Base-by-base conservation (phyloP, 2,888 invertebrate species). In the Archaeoteleia sp. region DNA sequence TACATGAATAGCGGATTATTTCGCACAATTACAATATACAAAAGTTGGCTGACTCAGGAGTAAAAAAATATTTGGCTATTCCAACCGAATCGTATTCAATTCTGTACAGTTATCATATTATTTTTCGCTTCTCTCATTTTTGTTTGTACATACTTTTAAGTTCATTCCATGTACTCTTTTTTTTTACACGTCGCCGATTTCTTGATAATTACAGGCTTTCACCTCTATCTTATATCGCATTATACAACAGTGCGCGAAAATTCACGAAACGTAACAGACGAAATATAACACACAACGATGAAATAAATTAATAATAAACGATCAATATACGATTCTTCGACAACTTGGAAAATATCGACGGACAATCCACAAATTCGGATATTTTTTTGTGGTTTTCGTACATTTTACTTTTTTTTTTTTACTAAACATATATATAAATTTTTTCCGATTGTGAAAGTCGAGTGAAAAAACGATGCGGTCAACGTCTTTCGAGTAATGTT, bases 161-260 rank as follows among this genome's bases (percentile, higher is more conserved):
- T 49, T 20, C 39, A 61, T 61, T 55, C 42, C 37, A 37, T 51
- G 58, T 32, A 51, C 30, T n/a, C n/a, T n/a, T n/a, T n/a, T n/a
- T 67, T 68, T 63, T 63, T 60, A 63, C 46, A 55, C 45, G 43
- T 49, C 46, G 51, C 60, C 60, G 58, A 55, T 63, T 65, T 60
- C 68, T 54, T 45, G 68, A 65, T 68, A 68, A 68, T 68, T 65
- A 68, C 54, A 15, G 55, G 57, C 55, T 68, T 63, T 68, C 63
- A 60, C 62, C 48, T 40, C 35, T 37, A 57, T 60, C 14, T 40
- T 49, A 67, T 23, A 45, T 61, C 61, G 58, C 20, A 12, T 67
- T 67, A 67, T 58, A 48, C 57, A 67, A 67, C 48, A 60, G 35
- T 39, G 35, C 39, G 55, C 6, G 42, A 61, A 54, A 53, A 45